Evolutionary conservation across 2,113 vertebrate genomes (phyloP), one percentile per base, ranked within the genome.

Genomic region (Lepus europaeus): DNA sequence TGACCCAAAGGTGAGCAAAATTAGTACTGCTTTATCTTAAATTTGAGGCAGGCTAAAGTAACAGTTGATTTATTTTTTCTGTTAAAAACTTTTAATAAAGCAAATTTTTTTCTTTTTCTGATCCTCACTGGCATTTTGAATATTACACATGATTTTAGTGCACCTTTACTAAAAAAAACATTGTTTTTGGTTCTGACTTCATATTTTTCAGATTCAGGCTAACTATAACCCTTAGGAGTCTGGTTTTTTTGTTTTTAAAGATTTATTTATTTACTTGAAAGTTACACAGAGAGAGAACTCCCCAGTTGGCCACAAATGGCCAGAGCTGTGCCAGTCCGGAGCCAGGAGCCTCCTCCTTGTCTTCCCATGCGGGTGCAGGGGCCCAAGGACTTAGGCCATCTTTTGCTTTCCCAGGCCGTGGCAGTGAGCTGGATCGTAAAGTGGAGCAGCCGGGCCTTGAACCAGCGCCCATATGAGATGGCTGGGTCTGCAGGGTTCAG

Each of bases 1-100:
- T 97, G 99, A 99, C 96, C 98, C 99, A 88, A 99, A 99, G 99
- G 99, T 99, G 98, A 98, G 98, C 89, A 94, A 87, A 95, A 90
- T 82, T 53, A 77, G 82, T 68, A 59, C 45, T 96, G 16, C 53
- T 90, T 84, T 88, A 17, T 86, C 1, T 85, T 78, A 31, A 29
- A 9, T 79, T 49, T 29, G 78, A 93, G 49, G 16, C 23, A 66
- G 31, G 17, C 53, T 96, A 69, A 61, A 23, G 23, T 86, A 78
- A 78, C 53, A 82, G 56, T 84, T 68, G 10, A 31, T 76, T 49
- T 59, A 27, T 84, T 78, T 92, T 76, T 14, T 87, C 31, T 19
- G 23, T 63, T 96, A 77, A 87, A 85, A 83, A 12, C 6, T n/a
- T 70, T 39, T 73, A 16, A n/a, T 33, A 39, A 39, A 39, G 39